phyloP scores from a whole-genome alignment of 2,797 vertebrate species.

The Denticeps clupeoides region DNA sequence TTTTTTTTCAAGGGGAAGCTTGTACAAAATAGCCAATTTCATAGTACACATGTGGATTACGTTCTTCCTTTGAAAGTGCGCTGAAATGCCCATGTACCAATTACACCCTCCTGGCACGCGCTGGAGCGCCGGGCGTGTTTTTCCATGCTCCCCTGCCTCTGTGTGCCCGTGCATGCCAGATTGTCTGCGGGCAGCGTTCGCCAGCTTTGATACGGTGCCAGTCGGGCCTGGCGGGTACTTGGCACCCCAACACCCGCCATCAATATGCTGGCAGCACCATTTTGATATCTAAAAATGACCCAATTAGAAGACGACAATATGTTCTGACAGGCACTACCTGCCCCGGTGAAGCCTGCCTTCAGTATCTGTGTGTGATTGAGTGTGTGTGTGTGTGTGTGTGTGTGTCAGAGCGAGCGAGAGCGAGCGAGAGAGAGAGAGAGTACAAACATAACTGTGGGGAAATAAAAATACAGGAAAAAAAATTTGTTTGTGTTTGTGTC shows the following conservation, averaged over 20 bases:
- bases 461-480: too few species aligned
- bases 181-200: conserved; percentile 54
- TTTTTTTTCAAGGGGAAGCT: conserved; percentile 26
- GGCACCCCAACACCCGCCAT: conserved; percentile 46
- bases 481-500: too few species aligned
- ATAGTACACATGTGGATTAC: conserved; percentile 71
- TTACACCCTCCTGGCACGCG: conserved; percentile 51
- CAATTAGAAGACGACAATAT: conserved; percentile 63
- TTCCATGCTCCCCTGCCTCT: conserved; percentile 47
- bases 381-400: neutral
- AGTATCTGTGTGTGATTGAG: neutral
- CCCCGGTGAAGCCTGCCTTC: conserved; percentile 29
- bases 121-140: conserved; percentile 49
- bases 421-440: neutral
- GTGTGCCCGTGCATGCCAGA: conserved; percentile 48
- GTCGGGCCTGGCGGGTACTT: conserved; percentile 50
- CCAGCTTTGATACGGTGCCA: conserved; percentile 59
- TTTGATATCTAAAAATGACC: conserved; percentile 61
- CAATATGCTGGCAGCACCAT: conserved; percentile 37
- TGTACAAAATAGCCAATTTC: conserved; percentile 68
- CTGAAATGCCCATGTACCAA: conserved; percentile 67
- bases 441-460: too few species aligned
- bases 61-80: conserved; percentile 58
- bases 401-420: neutral
- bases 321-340: conserved; percentile 63